phyloP scores from a whole-genome alignment of 2,888 invertebrate species.

The Deilephila porcellus region DNA sequence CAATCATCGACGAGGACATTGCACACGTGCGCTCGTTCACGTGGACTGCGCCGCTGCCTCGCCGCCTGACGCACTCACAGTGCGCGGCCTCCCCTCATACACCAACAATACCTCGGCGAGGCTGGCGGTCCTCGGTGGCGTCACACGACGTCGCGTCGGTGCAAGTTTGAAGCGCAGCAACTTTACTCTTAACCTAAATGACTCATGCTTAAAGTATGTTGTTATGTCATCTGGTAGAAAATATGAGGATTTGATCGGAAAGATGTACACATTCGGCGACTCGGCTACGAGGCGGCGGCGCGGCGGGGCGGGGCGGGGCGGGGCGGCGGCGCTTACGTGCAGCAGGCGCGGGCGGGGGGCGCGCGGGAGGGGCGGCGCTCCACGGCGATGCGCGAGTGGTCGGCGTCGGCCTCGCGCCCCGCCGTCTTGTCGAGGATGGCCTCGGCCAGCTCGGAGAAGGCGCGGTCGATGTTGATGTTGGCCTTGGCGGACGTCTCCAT shows the following conservation, averaged over 20 bases:
- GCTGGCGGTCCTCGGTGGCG: neutral
- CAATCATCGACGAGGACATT: too few species aligned
- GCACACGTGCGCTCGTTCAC: too few species aligned
- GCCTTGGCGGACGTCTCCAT: slow-evolving; percentile 99
- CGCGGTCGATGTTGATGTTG: slow-evolving; percentile 97
- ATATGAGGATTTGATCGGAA: neutral
- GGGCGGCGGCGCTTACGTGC: slow-evolving; percentile 57
- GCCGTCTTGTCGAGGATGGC: slow-evolving; percentile 97
- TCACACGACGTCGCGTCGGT: neutral
- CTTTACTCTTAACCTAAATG: slow-evolving; percentile 25
- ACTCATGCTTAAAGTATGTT: slow-evolving; percentile 13
- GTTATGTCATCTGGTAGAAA: slow-evolving; percentile 10
- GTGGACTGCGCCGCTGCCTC: too few species aligned
- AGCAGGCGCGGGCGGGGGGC: slow-evolving; percentile 84
- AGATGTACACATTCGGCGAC: neutral
- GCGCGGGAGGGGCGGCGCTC: slow-evolving; percentile 89
- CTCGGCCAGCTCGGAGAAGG: slow-evolving; percentile 97
- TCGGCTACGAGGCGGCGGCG: neutral
- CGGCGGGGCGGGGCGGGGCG: neutral
- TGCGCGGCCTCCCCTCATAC: neutral
- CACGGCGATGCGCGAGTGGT: slow-evolving; percentile 84
- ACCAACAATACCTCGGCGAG: neutral
- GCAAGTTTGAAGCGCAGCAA: slow-evolving; percentile 19
- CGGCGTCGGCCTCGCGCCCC: slow-evolving; percentile 90
- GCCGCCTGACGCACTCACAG: neutral